phyloP scores from a whole-genome alignment of 2,113 vertebrate genomes.

The Thinocorus orbignyianus region DNA sequence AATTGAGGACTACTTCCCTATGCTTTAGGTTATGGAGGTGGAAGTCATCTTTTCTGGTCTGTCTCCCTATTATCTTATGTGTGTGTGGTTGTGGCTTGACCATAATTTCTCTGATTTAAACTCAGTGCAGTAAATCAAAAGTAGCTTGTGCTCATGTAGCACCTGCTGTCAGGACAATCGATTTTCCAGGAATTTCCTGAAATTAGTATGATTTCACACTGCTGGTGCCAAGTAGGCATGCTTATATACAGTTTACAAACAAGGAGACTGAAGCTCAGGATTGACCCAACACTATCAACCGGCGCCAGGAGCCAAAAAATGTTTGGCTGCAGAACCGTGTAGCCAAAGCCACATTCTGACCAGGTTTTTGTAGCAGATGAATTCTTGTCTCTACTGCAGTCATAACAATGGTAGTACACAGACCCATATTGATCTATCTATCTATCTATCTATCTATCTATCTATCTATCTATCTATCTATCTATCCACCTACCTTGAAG shows the following conservation, averaged over 20 bases:
- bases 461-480: not conserved
- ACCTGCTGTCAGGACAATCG: constrained; percentile 41
- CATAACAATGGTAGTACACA: not conserved
- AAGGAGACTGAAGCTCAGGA: not conserved
- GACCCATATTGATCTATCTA: not conserved
- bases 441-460: not conserved
- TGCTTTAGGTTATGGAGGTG: not conserved
- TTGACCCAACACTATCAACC: not conserved
- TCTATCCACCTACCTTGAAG: not conserved
- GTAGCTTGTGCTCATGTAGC: not conserved
- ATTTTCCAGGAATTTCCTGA: constrained; percentile 51
- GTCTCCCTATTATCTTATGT: not conserved
- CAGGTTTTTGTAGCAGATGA: not conserved
- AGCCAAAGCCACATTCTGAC: not conserved
- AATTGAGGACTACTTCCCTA: not conserved
- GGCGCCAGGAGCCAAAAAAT: not conserved
- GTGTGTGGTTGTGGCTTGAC: not conserved
- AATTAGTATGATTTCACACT: constrained; percentile 11
- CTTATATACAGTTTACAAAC: constrained; percentile 13
- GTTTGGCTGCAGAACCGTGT: not conserved
- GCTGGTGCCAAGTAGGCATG: not conserved
- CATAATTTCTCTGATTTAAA: not conserved
- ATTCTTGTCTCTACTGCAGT: not conserved
- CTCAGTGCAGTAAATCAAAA: not conserved
- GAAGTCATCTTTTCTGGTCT: not conserved